Evolutionary conservation across 2,113 vertebrate species (phyloP), one percentile per base, ranked within the genome.

Genomic region (Gambusia affinis): DNA sequence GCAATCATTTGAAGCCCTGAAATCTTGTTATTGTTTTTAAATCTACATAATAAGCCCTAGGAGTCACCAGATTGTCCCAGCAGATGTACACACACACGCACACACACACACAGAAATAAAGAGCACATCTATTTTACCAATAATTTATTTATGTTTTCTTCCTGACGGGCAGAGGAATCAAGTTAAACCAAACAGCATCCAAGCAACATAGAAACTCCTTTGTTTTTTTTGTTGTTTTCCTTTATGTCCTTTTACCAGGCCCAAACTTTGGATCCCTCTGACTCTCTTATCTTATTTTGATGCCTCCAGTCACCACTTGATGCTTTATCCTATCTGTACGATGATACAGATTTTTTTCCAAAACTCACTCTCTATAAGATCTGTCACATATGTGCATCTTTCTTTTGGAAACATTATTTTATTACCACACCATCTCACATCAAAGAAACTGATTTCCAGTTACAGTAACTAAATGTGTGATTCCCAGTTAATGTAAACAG

Each of bases 151-250:
- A 28, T 71, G 19, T 22, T 24, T 4, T 31, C 60, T 47, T 33
- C 7, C 27, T 30, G 31, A 72, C 31, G 60, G 37, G 19, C 19
- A 47, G 31, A 63, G 60, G 17, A 72, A 39, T 4, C 24, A 24
- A 22, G 54, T 44, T 44, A 14, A 71, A 27, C 35, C 22, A 30
- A 72, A 72, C 39, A 42, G 35, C n/a, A 10, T 30, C 27, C 5
- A 71, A 31, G 29, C 70, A 42, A 39, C 70, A 62, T 72, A 42
- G 39, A 72, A 72, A 57, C 60, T 72, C 14, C 17, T 71, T 8
- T 71, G 39, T 42, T 47, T 72, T 60, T 28, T 8, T 30, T 27
- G 12, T 71, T 71, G 35, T 14, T 72, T 14, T 61, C 12, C 57
- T 62, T 57, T 22, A 35, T 28, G 54, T 71, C 15, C 3, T 70